A percentile compares a stretch with the other conserved stretches of the same genome.
phyloP scores from a whole-genome alignment of 1,140 invertebrate species.

The Pissodes strobi region DNA sequence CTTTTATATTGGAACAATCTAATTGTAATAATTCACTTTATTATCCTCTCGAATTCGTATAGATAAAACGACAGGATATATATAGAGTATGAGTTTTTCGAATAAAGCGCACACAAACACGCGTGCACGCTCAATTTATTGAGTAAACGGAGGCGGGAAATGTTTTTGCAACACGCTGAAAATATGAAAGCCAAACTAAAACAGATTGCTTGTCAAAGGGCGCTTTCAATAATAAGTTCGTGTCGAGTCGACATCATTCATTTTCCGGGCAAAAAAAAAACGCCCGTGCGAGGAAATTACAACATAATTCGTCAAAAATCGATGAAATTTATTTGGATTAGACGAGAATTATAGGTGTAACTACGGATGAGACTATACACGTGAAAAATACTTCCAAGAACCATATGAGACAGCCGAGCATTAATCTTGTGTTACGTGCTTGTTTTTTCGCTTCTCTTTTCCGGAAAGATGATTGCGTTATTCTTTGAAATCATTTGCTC shows the following conservation, averaged over 20 bases:
- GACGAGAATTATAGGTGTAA: constrained; percentile 48
- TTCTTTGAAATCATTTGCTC: no score
- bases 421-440: constrained; percentile 34
- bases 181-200: constrained; percentile 47
- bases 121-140: constrained; percentile 28
- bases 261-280: constrained; percentile 46
- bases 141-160: constrained; percentile 29
- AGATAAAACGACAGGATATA: no score
- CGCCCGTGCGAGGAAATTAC: constrained; percentile 52
- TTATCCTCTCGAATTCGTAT: no score
- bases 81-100: background rate
- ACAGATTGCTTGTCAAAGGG: constrained; percentile 54
- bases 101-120: background rate
- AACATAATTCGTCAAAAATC: constrained; percentile 50
- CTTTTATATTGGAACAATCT: no score
- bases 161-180: constrained; percentile 33
- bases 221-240: constrained; percentile 56
- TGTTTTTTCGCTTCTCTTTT: constrained; percentile 22
- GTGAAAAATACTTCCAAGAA: constrained; percentile 30
- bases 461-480: no score
- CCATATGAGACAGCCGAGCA: constrained; percentile 20
- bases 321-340: constrained; percentile 49
- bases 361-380: constrained; percentile 23
- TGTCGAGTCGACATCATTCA: constrained; percentile 53
- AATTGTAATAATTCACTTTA: no score